Base-by-base conservation (phyloP, 2,888 invertebrate genomes). In the Aethes cnicana region DNA sequence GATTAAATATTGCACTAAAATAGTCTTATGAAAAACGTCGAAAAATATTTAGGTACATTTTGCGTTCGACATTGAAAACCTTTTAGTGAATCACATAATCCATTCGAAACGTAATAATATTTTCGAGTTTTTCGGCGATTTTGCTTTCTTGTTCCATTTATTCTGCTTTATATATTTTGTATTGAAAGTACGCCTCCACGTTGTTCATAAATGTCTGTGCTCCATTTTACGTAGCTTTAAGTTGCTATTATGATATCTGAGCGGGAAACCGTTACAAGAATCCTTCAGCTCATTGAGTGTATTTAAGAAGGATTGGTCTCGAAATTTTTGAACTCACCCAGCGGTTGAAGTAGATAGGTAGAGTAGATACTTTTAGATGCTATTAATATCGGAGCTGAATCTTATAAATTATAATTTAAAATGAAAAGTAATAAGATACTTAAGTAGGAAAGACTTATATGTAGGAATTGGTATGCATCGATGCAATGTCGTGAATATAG, bases 31-130 rank as follows among this genome's bases (percentile, higher is more conserved):
- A 20, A 42, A 42, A 9, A 28, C 18, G 7, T 9, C 18, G 4
- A 16, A 17, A 4, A 37, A 25, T 21, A 17, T 25, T 39, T 17
- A 25, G 6, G n/a, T 16, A 39, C 25, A 17, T 28, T 26, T 14
- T 63, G 47, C 58, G 53, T 57, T 55, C 54, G 61, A 76, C 70
- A 74, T 55, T 62, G 61, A 57, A 75, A 42, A 20, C 28, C 42
- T 42, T 28, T 42, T 30, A 30, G 42, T 30, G 18, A 28, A 30
- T 28, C 18, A 30, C 11, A 28, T 30, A 28, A 20, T 42, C 28
- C 42, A 42, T 28, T 42, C 11, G 4, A 6, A 8, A 21, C 20
- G 20, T 23, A 14, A 23, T 8, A 23, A 23, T 37, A 5, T 12
- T 20, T 23, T 23, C 14, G 14, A n/a, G n/a, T n/a, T n/a, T n/a